phyloP scores from a whole-genome alignment of 2,888 invertebrate species.

The Orchesellides sinensis region DNA sequence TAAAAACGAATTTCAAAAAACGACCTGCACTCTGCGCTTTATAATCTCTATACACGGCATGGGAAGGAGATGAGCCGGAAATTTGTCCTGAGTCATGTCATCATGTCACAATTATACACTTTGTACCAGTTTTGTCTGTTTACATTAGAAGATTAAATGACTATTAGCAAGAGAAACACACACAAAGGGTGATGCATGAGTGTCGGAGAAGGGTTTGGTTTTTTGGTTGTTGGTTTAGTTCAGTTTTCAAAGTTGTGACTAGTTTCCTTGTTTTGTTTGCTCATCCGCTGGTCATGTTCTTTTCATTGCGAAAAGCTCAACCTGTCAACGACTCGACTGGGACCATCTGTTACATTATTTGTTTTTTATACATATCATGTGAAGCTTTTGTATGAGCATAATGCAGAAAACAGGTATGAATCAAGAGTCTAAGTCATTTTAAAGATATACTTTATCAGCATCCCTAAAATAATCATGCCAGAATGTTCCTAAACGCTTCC shows the following conservation, averaged over 20 bases:
- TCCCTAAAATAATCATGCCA: too few species aligned
- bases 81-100: constrained; percentile 42
- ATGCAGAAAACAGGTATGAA: too few species aligned
- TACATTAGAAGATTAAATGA: constrained; percentile 19
- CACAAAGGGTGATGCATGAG: too few species aligned
- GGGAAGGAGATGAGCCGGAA: constrained; percentile 20
- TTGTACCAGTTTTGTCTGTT: constrained; percentile 4
- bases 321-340: constrained; percentile 39
- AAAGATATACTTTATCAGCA: too few species aligned
- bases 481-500: too few species aligned
- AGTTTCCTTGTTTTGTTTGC: constrained; percentile 42
- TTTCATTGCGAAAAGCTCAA: constrained; percentile 13
- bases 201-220: too few species aligned
- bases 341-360: constrained; percentile 23
- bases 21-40: neutral
- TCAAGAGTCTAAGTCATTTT: too few species aligned
- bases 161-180: constrained; percentile 6
- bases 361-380: neutral
- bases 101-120: neutral
- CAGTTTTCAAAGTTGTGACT: constrained; percentile 11
- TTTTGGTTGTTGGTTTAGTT: constrained; percentile 9
- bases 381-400: too few species aligned
- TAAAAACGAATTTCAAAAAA: neutral
- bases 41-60: neutral
- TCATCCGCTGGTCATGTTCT: constrained; percentile 41